These are phyloP conservation scores for Bugula neritina DNA, from an alignment of 2,888 invertebrate genomes.

Conservation along the genomic window DNA sequence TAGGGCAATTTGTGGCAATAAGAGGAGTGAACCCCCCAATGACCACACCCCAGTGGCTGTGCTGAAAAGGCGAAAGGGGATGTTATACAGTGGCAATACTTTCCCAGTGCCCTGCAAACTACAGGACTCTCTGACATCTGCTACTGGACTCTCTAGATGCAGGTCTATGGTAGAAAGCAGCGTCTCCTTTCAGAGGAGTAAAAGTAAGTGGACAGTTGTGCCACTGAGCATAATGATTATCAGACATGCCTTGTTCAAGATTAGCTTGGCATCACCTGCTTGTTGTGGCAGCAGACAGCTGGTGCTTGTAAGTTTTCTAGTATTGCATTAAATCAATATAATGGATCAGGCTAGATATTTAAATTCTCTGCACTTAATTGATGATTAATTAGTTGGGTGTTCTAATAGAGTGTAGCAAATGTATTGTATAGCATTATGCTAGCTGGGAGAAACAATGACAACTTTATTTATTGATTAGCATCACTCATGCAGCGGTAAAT, in stretches of 20 bases:
- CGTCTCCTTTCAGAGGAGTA: background rate
- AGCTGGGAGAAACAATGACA: background rate
- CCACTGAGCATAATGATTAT: no score
- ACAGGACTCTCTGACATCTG: background rate
- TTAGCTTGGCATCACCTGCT: no score
- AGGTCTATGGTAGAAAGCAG: conserved; percentile 29
- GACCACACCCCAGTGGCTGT: background rate
- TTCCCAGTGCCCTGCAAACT: background rate
- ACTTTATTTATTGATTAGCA: background rate
- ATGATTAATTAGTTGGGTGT: background rate
- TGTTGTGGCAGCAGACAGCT: background rate
- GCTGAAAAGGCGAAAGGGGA: background rate
- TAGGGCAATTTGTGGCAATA: conserved; percentile 10
- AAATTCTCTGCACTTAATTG: background rate
- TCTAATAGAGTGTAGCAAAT: background rate
- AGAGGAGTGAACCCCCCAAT: conserved; percentile 3
- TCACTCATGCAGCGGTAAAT: background rate
- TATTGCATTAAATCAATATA: background rate
- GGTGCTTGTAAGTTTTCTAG: background rate
- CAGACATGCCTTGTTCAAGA: no score
- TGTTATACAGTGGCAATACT: background rate
- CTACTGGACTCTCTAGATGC: conserved; percentile 5
- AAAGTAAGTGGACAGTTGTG: conserved; percentile 5
- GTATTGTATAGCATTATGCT: background rate
- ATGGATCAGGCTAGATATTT: background rate